Percentiles rank a stretch among this genome's conserved stretches.
Evolutionary conservation across 1,140 invertebrate species (phyloP).

Genomic region (Leptestheria dahalacensis): DNA sequence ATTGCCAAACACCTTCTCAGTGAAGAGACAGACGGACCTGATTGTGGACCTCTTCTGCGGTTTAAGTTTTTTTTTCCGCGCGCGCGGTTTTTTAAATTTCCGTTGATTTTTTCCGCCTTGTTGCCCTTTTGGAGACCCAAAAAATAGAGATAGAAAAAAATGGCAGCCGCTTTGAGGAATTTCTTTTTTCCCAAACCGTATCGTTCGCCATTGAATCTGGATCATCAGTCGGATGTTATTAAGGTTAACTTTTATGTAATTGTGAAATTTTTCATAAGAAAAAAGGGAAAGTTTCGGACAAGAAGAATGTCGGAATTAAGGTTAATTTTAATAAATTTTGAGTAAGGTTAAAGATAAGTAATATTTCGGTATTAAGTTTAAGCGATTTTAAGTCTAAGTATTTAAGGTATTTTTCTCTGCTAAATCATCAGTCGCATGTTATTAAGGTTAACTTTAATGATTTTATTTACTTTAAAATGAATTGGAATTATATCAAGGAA

Average conservation of each 20-base stretch:
- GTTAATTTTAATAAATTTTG: too few species aligned
- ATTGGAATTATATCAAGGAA: too few species aligned
- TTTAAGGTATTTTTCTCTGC: too few species aligned
- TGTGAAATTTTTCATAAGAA: neutral
- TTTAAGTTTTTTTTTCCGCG: neutral
- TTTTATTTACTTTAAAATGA: too few species aligned
- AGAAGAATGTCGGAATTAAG: too few species aligned
- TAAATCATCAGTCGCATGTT: constrained; percentile 56
- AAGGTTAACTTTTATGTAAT: constrained; percentile 38
- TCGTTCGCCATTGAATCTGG: constrained; percentile 38
- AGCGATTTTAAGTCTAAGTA: too few species aligned
- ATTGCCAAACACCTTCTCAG: neutral
- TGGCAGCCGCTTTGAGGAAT: neutral
- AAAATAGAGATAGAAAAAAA: neutral
- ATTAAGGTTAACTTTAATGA: constrained; percentile 51
- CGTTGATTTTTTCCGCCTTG: neutral
- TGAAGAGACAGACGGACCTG: neutral
- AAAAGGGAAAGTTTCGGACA: too few species aligned
- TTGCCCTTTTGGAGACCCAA: neutral
- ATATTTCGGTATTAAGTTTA: too few species aligned
- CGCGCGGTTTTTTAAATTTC: too few species aligned
- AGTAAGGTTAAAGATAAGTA: too few species aligned
- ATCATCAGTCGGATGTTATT: constrained; percentile 55
- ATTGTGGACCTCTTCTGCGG: neutral
- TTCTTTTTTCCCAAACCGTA: constrained; percentile 14